A percentile compares a stretch with the other conserved stretches of the same genome.
Evolutionary conservation across 2,888 invertebrate genomes (phyloP).

Genomic region (Tetranychus truncatus): DNA sequence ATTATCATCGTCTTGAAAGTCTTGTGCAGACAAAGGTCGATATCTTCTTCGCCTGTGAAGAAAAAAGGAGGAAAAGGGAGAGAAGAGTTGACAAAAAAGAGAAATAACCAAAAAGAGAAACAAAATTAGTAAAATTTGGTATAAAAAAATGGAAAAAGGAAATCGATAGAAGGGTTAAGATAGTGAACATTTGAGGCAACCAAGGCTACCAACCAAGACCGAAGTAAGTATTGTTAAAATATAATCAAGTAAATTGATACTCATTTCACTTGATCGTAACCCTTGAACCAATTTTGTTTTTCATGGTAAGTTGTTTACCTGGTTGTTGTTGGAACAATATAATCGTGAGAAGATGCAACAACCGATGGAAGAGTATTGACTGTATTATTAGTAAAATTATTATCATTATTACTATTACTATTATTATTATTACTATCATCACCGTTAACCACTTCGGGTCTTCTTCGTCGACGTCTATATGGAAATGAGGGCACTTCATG

Average conservation of each 20-base stretch:
- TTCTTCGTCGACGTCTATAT: background rate
- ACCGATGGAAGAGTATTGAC: background rate
- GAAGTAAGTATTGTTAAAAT: no score
- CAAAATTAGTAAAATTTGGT: background rate
- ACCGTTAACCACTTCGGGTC: background rate
- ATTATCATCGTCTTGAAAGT: constrained; percentile 5
- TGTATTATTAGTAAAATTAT: background rate
- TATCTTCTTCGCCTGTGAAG: background rate
- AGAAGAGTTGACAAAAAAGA: background rate
- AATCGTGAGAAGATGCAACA: background rate
- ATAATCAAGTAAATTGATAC: no score
- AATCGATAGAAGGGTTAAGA: background rate
- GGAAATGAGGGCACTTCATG: background rate
- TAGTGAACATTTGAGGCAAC: background rate
- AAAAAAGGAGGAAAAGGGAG: background rate
- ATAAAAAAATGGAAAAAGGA: background rate
- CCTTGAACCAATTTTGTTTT: background rate
- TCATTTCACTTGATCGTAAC: background rate
- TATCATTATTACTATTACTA: background rate
- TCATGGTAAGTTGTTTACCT: background rate
- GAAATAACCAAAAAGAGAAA: background rate
- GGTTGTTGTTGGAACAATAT: background rate
- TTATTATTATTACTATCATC: background rate
- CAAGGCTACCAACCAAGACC: background rate
- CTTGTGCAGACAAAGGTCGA: constrained; percentile 5